Evolutionary conservation across 2,113 vertebrate genomes (phyloP).

Genomic region (Aegypius monachus): DNA sequence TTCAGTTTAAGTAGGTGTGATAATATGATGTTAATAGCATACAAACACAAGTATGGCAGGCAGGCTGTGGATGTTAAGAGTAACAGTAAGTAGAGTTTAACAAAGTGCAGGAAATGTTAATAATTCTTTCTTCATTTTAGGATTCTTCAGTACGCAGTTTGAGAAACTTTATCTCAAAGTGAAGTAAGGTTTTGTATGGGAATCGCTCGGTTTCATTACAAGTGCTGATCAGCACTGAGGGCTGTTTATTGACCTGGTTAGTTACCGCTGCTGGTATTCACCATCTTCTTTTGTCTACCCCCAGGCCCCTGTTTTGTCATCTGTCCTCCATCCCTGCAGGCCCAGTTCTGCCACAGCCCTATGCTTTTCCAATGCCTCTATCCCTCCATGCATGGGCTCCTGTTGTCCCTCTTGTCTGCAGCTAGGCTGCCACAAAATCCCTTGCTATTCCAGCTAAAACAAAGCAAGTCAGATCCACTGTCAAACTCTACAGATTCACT

Average conservation of each 20-base stretch:
- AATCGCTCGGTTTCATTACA: neutral
- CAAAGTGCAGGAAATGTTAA: neutral
- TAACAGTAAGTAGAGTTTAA: neutral
- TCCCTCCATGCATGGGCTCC: neutral
- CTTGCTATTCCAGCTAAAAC: neutral
- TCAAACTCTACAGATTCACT: neutral
- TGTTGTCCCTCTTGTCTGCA: accelerated
- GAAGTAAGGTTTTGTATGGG: neutral
- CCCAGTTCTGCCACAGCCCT: neutral
- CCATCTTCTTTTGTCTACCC: neutral
- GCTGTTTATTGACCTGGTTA: neutral
- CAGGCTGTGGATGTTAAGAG: neutral
- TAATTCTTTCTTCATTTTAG: neutral
- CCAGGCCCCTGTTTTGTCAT: neutral
- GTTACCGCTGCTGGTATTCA: neutral
- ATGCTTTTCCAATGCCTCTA: neutral
- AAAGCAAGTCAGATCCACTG: neutral
- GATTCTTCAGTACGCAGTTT: neutral
- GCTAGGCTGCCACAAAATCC: neutral
- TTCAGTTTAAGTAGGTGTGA: neutral
- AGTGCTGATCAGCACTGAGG: neutral
- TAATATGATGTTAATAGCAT: neutral
- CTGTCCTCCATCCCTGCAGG: neutral
- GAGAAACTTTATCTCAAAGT: neutral
- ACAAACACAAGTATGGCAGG: neutral